These are phyloP conservation scores for Syngnathus scovelli DNA, from an alignment of 2,113 vertebrate genomes.

Conservation along the genomic window DNA sequence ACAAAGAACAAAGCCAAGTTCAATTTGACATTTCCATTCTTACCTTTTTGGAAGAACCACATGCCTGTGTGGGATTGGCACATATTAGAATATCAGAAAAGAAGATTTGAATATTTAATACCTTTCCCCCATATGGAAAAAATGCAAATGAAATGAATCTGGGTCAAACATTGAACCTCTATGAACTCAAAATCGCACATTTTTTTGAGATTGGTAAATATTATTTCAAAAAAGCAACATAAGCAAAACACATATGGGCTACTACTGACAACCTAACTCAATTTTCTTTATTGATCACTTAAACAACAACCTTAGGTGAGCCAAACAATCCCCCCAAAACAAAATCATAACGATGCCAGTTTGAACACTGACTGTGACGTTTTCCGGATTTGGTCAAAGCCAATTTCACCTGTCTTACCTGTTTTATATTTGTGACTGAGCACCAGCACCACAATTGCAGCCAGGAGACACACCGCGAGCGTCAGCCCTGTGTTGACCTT, in stretches of 20 bases:
- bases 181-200: background rate
- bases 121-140: background rate
- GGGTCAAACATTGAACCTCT: background rate
- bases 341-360: background rate
- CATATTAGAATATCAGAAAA: background rate
- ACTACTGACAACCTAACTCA: too few relatives aligned
- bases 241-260: too few relatives aligned
- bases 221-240: too few relatives aligned
- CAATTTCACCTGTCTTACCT: constrained; percentile 9
- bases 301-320: too few relatives aligned
- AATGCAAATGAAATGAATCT: background rate
- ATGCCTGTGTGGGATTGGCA: constrained; percentile 25
- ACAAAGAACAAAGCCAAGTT: background rate
- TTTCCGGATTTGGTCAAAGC: background rate
- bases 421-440: constrained; percentile 21
- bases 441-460: background rate
- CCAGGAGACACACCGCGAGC: constrained; percentile 19
- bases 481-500: constrained; percentile 7
- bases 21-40: constrained; percentile 4
- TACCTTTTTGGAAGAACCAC: constrained; percentile 60
- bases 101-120: background rate
- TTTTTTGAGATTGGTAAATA: background rate
- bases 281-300: too few relatives aligned
- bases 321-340: too few relatives aligned
- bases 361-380: background rate